Evolutionary conservation across 2,797 vertebrate genomes (phyloP), one percentile per base, ranked within the genome.

Genomic region (Chrosomus eos): DNA sequence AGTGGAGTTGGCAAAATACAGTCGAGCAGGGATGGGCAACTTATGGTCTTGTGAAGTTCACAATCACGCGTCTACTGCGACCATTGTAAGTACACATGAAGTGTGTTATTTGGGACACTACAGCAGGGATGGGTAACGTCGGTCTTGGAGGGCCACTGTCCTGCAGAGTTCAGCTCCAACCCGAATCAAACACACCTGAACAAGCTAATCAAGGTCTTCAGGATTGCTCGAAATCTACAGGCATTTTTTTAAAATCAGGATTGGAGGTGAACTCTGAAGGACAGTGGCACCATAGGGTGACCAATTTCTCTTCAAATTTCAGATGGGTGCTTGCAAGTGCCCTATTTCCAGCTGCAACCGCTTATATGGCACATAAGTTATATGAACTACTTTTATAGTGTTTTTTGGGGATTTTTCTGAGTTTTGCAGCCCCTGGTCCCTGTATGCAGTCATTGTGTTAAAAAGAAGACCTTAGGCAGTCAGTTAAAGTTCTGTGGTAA

Each of bases 331-430:
- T 70, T n/a, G n/a, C 38, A n/a, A 53, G 8, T 23, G 21, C 31
- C 6, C 6, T 33, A 10, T 3, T 53, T 5, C 0, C 55, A 11
- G 23, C 9, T 4, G 8, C 55, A n/a, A 58, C n/a, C 0, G 3
- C 13, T 36, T 38, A n/a, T n/a, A 9, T 33, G 7, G 51, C 36
- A 13, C 73, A 74, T 1, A 23, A 23, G 31, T 55, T 5, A 33
- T n/a, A 36, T n/a, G 7, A 13, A n/a, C 53, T 5, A 43, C 23
- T 26, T 78, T 64, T 11, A 21, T 28, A 10, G 18, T 28, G 36
- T 43, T 62, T 60, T 48, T 33, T 7, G 19, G 14, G 31, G 0
- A 28, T 60, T 14, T 60, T 28, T 55, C 21, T 55, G 53, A 23
- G n/a, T 26, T 62, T 62, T 71, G 43, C 26, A 31, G 71, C 8